Evolutionary conservation across 2,113 vertebrate species (phyloP).

Genomic region (Brachirus orientalis): DNA sequence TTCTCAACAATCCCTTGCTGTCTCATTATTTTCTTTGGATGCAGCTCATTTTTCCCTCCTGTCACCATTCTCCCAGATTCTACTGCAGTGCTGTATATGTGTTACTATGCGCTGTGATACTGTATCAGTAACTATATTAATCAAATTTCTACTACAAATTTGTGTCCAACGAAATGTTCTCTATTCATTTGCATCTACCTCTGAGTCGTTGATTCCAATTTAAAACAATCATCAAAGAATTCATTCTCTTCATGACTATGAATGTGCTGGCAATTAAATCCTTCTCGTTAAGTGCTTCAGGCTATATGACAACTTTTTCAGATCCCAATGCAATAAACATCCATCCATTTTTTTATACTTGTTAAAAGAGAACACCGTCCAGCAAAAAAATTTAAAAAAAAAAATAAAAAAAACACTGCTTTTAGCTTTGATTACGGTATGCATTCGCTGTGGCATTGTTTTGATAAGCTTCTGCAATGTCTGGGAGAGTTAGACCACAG

Average conservation of each 20-base stretch:
- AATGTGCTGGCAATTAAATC: background rate
- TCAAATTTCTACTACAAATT: background rate
- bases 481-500: too few species aligned
- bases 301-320: conserved; percentile 4
- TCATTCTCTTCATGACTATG: background rate
- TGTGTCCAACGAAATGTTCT: background rate
- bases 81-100: background rate
- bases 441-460: too few species aligned
- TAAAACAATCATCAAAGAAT: too few species aligned
- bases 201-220: too few species aligned
- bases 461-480: too few species aligned
- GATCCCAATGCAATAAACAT: background rate
- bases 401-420: too few species aligned
- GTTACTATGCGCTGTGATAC: background rate
- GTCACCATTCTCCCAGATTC: conserved; percentile 12
- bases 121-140: conserved; percentile 12
- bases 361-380: background rate
- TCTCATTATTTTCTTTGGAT: conserved; percentile 60
- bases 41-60: background rate
- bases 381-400: too few species aligned
- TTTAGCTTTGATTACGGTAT: too few species aligned
- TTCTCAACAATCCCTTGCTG: conserved; percentile 46
- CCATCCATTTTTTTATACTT: background rate
- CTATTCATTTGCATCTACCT: background rate
- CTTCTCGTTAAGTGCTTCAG: background rate